Evolutionary conservation across 1,140 invertebrate species (phyloP), one percentile per base, ranked within the genome.

Genomic region (Hyposmocoma kahamanoa): DNA sequence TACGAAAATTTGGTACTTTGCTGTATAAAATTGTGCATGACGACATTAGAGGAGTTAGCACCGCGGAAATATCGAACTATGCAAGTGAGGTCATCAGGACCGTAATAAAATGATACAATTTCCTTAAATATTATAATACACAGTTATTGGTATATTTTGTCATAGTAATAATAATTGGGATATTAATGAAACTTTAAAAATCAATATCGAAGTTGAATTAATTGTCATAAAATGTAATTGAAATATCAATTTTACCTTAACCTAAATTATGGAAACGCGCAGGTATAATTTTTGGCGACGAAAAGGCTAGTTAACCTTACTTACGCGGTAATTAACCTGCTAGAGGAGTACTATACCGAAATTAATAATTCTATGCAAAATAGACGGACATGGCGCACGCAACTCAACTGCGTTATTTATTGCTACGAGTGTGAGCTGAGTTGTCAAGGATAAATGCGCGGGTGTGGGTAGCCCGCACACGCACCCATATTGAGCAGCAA

Each of bases 61-160:
- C 50, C 66, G 57, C 71, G 77, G 72, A 78, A 78, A 71, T 67
- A 51, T 62, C 62, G 51, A 61, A 52, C 56, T 57, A 56, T 76
- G 65, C 67, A 72, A 67, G 67, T 59, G 71, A 76, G 32, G 32
- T 36, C 32, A 36, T 36, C 32, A 15, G 74, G 72, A 72, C 73
- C 69, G 63, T 58, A 57, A 50, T 56, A 57, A 59, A 55, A 53
- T 53, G 15, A 50, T 57, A 26, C 24, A 11, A 6, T 26, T 26
- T 26, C n/a, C n/a, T n/a, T n/a, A n/a, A n/a, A n/a, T n/a, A n/a
- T n/a, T n/a, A n/a, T n/a, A n/a, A n/a, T n/a, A n/a, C n/a, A n/a
- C n/a, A n/a, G n/a, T n/a, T n/a, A n/a, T n/a, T n/a, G n/a, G n/a
- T n/a, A n/a, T n/a, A n/a, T n/a, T n/a, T n/a, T n/a, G n/a, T n/a